These are phyloP conservation scores for Paraescarpia echinospica DNA, from an alignment of 1,140 invertebrate genomes.

Conservation along the genomic window DNA sequence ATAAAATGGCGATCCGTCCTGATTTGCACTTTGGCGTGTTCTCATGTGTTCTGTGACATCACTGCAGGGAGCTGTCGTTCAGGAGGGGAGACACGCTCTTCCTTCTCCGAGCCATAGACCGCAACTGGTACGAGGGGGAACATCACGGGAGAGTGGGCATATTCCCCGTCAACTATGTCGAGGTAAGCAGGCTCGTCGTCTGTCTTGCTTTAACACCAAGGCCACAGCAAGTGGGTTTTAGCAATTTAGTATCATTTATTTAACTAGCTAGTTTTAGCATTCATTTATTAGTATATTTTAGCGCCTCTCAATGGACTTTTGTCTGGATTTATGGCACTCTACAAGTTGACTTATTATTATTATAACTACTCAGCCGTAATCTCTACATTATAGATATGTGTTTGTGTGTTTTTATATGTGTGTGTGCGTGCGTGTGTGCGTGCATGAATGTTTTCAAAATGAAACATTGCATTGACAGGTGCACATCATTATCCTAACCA, in stretches of 20 bases:
- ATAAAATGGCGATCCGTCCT: too few relatives aligned
- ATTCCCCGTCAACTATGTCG: conserved; percentile 69
- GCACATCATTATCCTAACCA: neutral
- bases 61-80: conserved; percentile 66
- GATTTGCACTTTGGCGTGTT: neutral
- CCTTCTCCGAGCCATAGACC: conserved; percentile 65
- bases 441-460: neutral
- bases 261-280: too few relatives aligned
- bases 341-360: too few relatives aligned
- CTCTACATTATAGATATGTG: too few relatives aligned
- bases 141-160: conserved; percentile 64
- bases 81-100: conserved; percentile 65
- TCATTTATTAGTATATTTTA: too few relatives aligned
- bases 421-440: too few relatives aligned
- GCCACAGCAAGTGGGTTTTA: too few relatives aligned
- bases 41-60: neutral
- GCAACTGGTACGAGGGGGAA: conserved; percentile 69
- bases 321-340: too few relatives aligned
- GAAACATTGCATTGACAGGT: neutral
- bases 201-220: neutral
- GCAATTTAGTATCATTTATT: too few relatives aligned
- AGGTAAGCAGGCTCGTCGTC: conserved; percentile 51
- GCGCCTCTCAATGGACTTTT: too few relatives aligned
- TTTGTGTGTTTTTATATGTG: too few relatives aligned
- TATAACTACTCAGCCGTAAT: too few relatives aligned